Evolutionary conservation across 1,140 invertebrate species (phyloP).

Genomic region (Trinorchestia longiramus): DNA sequence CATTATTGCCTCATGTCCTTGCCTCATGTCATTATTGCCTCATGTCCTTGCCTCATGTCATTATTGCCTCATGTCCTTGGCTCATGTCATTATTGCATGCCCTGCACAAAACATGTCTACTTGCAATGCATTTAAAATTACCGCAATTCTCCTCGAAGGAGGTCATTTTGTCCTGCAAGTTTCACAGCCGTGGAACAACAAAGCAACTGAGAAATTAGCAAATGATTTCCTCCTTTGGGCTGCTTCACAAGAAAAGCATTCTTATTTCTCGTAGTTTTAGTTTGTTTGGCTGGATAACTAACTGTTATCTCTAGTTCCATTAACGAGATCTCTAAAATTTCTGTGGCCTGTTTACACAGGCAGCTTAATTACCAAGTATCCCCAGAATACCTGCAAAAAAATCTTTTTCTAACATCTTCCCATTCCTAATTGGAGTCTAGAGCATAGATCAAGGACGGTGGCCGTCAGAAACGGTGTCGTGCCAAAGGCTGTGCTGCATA

Average conservation of each 20-base stretch:
- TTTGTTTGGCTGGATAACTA: not conserved
- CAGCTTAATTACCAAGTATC: not conserved
- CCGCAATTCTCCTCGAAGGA: not conserved
- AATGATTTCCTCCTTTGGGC: not conserved
- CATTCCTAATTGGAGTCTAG: not conserved
- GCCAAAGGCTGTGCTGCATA: not conserved
- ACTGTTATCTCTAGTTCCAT: not conserved
- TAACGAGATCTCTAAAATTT: not conserved
- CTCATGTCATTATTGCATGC: no score
- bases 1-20: no score
- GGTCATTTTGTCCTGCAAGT: not conserved
- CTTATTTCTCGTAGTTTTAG: not conserved
- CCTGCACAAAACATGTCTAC: not conserved
- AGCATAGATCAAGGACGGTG: not conserved
- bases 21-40: no score
- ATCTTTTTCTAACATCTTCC: not conserved
- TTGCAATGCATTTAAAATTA: not conserved
- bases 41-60: no score
- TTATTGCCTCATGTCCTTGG: no score
- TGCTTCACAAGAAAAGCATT: not conserved
- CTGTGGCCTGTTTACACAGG: not conserved
- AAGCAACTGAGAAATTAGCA: not conserved
- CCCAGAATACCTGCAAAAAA: not conserved
- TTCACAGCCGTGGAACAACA: not conserved
- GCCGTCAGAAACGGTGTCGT: not conserved